A percentile compares a stretch with the other conserved stretches of the same genome.
Conservation (phyloP, 1,140 invertebrate species). For the Cyclina sinensis region DNA sequence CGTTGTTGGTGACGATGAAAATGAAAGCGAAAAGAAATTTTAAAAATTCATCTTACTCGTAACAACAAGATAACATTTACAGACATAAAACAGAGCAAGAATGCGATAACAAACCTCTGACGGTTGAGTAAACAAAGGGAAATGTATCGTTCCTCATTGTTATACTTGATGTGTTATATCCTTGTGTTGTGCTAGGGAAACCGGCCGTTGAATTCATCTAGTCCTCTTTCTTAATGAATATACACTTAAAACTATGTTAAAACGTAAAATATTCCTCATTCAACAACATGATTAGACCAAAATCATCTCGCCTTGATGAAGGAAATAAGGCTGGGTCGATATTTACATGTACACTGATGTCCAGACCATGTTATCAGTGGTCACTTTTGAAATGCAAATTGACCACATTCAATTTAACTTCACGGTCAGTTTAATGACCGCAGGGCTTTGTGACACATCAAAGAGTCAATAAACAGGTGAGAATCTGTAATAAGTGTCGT, state of each 20-base stretch:
- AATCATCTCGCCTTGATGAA: too few species aligned
- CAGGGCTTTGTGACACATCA: background rate
- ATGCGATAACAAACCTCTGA: background rate
- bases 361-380: background rate
- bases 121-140: background rate
- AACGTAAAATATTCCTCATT: too few species aligned
- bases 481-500: background rate
- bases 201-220: background rate
- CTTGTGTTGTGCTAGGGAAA: background rate
- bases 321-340: too few species aligned
- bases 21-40: background rate
- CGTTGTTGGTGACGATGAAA: background rate
- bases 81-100: too few species aligned
- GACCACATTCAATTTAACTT: background rate
- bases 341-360: too few species aligned
- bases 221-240: too few species aligned
- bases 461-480: slow-evolving; percentile 15
- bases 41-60: too few species aligned
- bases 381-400: background rate
- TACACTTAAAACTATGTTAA: too few species aligned
- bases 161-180: background rate
- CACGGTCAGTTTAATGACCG: background rate
- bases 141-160: background rate
- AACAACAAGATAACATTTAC: too few species aligned
- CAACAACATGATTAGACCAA: too few species aligned